Base-by-base conservation (phyloP, 2,113 vertebrate species). In the Piaya cayana region DNA sequence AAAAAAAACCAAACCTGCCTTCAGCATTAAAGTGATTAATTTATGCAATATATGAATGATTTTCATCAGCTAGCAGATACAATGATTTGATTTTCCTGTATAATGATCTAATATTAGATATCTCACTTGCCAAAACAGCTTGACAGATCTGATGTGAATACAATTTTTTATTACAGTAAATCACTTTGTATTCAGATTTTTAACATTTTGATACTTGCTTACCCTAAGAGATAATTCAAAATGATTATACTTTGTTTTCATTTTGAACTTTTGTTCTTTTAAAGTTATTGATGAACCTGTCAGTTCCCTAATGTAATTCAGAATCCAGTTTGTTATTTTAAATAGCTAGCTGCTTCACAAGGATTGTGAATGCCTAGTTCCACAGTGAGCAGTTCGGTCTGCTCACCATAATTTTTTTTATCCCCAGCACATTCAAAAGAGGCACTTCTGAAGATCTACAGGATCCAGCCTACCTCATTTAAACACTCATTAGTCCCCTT, bases 81-180 rank as follows among this genome's bases (percentile, higher is more conserved):
- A 86, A 93, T 82, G 42, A 92, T 95, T 94, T 96, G 76, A 90
- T 94, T 90, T 93, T 86, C 64, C 82, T 92, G 90, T 88, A 74
- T 92, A 89, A 97, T 78, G 20, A 83, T 78, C 96, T 91, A 23
- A 81, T 83, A 47, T 90, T 77, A 36, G 60, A 45, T 83, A 80
- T 45, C 47, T 88, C 9, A 21, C n/a, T 93, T 88, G 64, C 75
- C 59, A 82, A 56, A 94, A 86, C 32, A 91, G 62, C 11, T 6
- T 94, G 79, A 95, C 43, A 90, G 53, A 63, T 77, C 71, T 90
- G 34, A 88, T 82, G 20, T 62, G 27, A 96, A 58, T 23, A 4
- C 60, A 92, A 2, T 25, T 90, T 84, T 86, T 89, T 60, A 82
- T 70, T 90, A 56, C 47, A 76, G 26, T 80, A 68, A 82, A 92